Conservation (phyloP, 2,113 vertebrate species). For the Acanthisitta chloris region DNA sequence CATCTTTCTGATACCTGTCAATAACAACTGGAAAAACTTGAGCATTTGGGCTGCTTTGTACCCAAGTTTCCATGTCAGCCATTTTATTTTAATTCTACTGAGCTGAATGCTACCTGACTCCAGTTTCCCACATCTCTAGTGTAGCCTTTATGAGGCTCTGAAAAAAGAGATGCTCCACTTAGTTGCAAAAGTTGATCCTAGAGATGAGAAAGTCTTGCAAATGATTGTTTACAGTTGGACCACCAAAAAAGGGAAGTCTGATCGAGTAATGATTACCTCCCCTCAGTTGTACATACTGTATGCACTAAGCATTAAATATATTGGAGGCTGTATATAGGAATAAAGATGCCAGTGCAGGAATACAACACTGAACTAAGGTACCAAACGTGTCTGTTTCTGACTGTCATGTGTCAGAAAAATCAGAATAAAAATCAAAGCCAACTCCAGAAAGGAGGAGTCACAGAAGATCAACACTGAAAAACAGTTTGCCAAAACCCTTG, state of each 20-base stretch:
- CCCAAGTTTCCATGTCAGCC: not conserved
- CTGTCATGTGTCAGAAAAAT: not conserved
- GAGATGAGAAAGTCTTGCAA: too few relatives aligned
- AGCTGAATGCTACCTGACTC: not conserved
- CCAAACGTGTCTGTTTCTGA: not conserved
- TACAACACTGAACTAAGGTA: not conserved
- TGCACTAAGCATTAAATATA: not conserved
- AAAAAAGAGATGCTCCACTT: not conserved
- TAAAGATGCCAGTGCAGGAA: not conserved
- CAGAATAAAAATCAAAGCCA: not conserved
- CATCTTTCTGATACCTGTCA: not conserved
- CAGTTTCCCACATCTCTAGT: not conserved
- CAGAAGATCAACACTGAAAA: not conserved
- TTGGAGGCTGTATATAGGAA: not conserved
- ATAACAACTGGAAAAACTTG: not conserved
- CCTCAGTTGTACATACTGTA: not conserved
- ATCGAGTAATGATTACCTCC: accelerated
- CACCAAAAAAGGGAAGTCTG: too few relatives aligned
- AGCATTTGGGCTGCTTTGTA: not conserved
- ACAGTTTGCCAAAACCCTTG: not conserved
- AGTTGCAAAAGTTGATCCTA: not conserved
- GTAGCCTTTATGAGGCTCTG: not conserved
- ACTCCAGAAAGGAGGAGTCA: not conserved
- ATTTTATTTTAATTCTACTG: not conserved
- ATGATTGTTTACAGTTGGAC: too few relatives aligned